These are phyloP conservation scores for Anolis sagrei DNA, from an alignment of 2,113 vertebrate genomes.

Conservation along the genomic window DNA sequence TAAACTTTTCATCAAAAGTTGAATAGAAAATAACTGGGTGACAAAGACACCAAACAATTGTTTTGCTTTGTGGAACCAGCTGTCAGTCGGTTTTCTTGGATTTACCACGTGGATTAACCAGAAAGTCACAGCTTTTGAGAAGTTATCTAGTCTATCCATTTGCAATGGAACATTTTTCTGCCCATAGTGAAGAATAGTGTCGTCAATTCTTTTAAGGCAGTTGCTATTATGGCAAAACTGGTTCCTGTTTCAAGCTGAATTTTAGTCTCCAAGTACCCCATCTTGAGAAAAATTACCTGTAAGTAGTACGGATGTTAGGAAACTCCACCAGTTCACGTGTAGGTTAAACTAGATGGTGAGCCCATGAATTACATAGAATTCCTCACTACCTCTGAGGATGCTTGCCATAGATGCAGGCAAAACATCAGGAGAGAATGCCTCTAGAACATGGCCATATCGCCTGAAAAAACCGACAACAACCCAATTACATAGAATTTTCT, in stretches of 20 bases:
- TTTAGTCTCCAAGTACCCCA: background rate
- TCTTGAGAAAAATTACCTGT: too few species aligned
- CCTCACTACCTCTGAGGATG: too few species aligned
- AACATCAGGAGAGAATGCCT: too few species aligned
- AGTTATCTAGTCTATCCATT: background rate
- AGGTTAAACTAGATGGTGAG: too few species aligned
- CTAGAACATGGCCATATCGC: too few species aligned
- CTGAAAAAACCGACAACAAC: too few species aligned
- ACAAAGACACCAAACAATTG: background rate
- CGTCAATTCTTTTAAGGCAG: background rate
- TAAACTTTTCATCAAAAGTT: background rate
- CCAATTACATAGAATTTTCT: too few species aligned
- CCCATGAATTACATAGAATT: too few species aligned
- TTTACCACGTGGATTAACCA: background rate
- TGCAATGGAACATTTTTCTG: background rate
- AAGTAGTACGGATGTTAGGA: too few species aligned
- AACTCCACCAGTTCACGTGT: too few species aligned
- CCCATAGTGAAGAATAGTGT: background rate
- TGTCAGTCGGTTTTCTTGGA: background rate
- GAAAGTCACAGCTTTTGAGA: background rate
- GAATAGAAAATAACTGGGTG: background rate
- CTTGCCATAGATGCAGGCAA: too few species aligned
- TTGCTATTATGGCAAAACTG: background rate
- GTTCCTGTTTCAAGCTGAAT: background rate
- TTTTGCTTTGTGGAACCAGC: background rate